These are phyloP conservation scores for Aleiodes leptofemur DNA, from an alignment of 2,888 invertebrate genomes.

Conservation along the genomic window DNA sequence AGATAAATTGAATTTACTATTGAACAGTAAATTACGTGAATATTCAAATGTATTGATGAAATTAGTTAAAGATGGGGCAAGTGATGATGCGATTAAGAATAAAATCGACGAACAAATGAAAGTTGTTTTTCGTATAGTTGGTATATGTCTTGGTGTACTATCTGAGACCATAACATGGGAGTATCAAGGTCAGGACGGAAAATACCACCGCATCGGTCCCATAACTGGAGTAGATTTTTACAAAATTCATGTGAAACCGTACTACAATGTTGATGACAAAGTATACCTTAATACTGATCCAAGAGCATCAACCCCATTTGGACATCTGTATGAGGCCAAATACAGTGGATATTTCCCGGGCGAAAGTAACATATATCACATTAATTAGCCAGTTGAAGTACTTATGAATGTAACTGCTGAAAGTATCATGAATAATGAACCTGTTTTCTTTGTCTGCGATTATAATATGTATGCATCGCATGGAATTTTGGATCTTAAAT, in stretches of 20 bases:
- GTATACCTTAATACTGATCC: conserved; percentile 93
- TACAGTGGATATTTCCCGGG: conserved; percentile 91
- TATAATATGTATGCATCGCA: conserved; percentile 86
- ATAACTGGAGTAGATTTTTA: conserved; percentile 89
- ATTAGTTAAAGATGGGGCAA: conserved; percentile 79
- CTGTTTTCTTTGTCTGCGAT: conserved; percentile 96
- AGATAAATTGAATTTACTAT: conserved; percentile 84
- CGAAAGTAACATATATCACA: conserved; percentile 87
- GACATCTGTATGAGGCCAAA: conserved; percentile 88
- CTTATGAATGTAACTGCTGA: conserved; percentile 85
- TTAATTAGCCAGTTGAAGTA: conserved; percentile 89
- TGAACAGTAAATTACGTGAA: conserved; percentile 91
- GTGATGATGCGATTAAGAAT: conserved; percentile 78
- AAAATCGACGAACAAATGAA: conserved; percentile 84
- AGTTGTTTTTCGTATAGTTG: conserved; percentile 87
- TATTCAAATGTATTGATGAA: conserved; percentile 85
- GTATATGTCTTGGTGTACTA: conserved; percentile 90
- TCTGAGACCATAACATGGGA: conserved; percentile 88
- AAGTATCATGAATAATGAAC: conserved; percentile 87
- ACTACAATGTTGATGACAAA: conserved; percentile 89
- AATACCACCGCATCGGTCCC: conserved; percentile 84
- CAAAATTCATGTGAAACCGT: conserved; percentile 84
- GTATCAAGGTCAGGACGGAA: conserved; percentile 89
- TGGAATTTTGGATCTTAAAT: conserved; percentile 86
- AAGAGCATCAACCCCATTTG: conserved; percentile 86